Evolutionary conservation across 2,797 vertebrate genomes (phyloP), one percentile per base, ranked within the genome.

Genomic region (Percopsis omiscomaycus): DNA sequence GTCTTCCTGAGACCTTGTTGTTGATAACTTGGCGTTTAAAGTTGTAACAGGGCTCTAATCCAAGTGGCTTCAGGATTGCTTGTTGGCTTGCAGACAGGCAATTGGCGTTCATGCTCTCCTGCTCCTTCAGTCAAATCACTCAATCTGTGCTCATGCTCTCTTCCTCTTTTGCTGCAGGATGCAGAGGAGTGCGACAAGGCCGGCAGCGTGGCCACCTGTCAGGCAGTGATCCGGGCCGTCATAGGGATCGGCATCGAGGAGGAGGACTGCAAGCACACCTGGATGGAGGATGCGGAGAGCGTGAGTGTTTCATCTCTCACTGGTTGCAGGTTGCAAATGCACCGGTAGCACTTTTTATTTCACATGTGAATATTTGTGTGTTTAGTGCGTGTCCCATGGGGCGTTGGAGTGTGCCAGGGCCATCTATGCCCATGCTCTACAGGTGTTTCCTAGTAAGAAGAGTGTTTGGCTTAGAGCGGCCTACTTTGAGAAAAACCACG

Each of bases 211-310:
- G 96, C 94, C 56, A 99, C 97, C 0, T 99, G 98, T 82, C 98
- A 99, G 88, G 96, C 98, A 0, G 93, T 98, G 73, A 97, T 99
- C 84, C 88, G 96, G 59, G 97, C 96, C 0, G 97, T 99, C 71
- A 98, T 98, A 1, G 98, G 97, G 4, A 99, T 98, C 3, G 97
- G 96, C 63, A 98, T 99, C 0, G 97, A 99, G 74, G 97, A 99
- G 12, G 98, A 99, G 64, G 98, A 99, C 75, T 90, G 95, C 71
- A 99, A 99, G 66, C 97, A 99, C 79, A 98, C 98, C 42, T 99
- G 98, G 98, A 99, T 99, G 98, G 98, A 99, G 75, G 98, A 99
- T 4, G 91, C 98, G 0, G 97, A 99, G 75, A 99, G 98, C 45
- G 97, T 98, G 84, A 78, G 94, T 74, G 44, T 32, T 9, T 37